These are phyloP conservation scores for Gymnocypris eckloni DNA, from an alignment of 2,797 vertebrate genomes.

Conservation along the genomic window DNA sequence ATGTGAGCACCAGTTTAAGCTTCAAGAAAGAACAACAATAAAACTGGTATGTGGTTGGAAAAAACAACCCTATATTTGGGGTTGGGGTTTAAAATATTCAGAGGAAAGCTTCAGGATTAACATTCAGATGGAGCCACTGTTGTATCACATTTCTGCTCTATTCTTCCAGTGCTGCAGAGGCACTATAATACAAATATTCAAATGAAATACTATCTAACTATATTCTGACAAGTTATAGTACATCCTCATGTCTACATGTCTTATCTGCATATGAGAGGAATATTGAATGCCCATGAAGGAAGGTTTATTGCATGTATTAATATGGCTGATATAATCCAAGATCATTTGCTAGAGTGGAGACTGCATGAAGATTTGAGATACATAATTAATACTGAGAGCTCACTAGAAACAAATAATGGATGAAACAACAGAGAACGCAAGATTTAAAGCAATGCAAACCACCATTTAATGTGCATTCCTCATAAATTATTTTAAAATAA, in stretches of 20 bases:
- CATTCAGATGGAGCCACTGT: background rate
- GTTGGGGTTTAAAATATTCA: background rate
- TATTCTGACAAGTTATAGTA: conserved; percentile 3
- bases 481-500: conserved; percentile 55
- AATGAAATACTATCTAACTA: background rate
- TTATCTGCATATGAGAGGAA: conserved; percentile 10
- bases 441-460: conserved; percentile 37
- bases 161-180: conserved; percentile 8
- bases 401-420: conserved; percentile 26
- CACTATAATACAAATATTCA: background rate
- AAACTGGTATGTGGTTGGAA: background rate
- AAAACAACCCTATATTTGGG: background rate
- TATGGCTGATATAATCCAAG: background rate
- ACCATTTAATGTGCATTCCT: conserved; percentile 53
- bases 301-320: background rate
- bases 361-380: conserved; percentile 15
- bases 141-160: background rate
- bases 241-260: conserved; percentile 2
- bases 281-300: background rate
- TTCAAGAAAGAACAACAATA: background rate
- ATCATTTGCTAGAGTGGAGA: background rate
- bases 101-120: conserved; percentile 16
- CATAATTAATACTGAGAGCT: conserved; percentile 32
- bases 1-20: background rate
- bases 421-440: conserved; percentile 32